These are phyloP conservation scores for Tragelaphus imberbis DNA, from an alignment of 2,113 vertebrate species.

Conservation along the genomic window DNA sequence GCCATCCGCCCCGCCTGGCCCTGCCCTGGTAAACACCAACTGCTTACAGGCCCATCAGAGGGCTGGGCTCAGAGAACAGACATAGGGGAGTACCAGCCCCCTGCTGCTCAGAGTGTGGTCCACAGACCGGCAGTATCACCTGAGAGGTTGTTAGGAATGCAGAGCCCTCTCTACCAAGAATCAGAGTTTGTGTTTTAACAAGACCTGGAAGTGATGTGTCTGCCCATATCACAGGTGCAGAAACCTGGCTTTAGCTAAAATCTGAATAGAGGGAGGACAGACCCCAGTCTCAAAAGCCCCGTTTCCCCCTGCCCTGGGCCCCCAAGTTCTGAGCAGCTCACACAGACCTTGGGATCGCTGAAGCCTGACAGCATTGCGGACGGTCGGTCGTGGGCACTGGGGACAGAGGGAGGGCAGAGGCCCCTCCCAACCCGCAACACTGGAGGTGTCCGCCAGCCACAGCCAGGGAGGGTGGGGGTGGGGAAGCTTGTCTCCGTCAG, in stretches of 20 bases:
- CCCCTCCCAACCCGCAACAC: neutral
- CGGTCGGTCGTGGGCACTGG: neutral
- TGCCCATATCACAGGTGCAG: neutral
- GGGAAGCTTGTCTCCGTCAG: constrained; percentile 75
- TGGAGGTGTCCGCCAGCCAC: constrained; percentile 71
- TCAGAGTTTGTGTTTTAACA: neutral
- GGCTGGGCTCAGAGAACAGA: neutral
- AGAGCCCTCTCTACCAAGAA: neutral
- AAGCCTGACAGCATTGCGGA: neutral
- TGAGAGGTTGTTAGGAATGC: neutral
- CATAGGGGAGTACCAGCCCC: neutral
- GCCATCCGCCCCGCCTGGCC: constrained; percentile 12
- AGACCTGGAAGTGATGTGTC: neutral
- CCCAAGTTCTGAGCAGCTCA: neutral
- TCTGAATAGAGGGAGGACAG: neutral
- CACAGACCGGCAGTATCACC: neutral
- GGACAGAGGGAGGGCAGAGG: neutral
- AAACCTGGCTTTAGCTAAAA: neutral
- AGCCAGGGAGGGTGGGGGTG: neutral
- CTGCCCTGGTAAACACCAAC: constrained; percentile 37
- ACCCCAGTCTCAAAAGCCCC: neutral
- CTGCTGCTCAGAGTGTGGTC: neutral
- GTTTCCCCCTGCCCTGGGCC: neutral
- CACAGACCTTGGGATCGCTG: neutral
- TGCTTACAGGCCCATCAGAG: neutral